phyloP scores from a whole-genome alignment of 2,113 vertebrate species.

The Nematolebias whitei region DNA sequence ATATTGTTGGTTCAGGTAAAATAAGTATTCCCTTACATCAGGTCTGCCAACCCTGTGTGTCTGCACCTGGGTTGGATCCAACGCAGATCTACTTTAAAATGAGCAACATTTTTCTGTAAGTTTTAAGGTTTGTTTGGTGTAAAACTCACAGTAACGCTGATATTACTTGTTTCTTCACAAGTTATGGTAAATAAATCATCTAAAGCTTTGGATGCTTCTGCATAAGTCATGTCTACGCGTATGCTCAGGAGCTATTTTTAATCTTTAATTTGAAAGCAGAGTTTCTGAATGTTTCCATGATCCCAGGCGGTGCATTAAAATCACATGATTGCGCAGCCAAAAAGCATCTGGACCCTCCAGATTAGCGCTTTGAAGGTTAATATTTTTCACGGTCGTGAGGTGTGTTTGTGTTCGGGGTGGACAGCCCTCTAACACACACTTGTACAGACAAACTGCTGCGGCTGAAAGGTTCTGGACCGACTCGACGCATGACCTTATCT shows the following conservation, averaged over 20 bases:
- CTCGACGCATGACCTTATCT: constrained; percentile 45
- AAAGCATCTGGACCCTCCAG: constrained; percentile 55
- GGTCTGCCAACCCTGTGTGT: too few relatives aligned
- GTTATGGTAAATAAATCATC: too few relatives aligned
- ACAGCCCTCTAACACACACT: not conserved
- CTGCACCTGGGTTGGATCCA: too few relatives aligned
- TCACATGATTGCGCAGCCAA: constrained; percentile 26
- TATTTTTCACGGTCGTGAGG: not conserved
- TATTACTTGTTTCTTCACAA: too few relatives aligned
- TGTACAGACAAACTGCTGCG: not conserved
- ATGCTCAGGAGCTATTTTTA: not conserved
- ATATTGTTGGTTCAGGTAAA: too few relatives aligned
- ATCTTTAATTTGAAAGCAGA: constrained; percentile 4
- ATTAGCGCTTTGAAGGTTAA: constrained; percentile 45
- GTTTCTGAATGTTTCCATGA: constrained; percentile 2
- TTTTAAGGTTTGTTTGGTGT: too few relatives aligned
- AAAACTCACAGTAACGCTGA: too few relatives aligned
- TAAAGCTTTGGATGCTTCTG: too few relatives aligned
- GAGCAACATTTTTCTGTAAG: too few relatives aligned
- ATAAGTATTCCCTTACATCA: too few relatives aligned
- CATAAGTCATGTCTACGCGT: not conserved
- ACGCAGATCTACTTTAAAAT: too few relatives aligned
- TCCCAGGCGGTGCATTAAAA: constrained; percentile 15
- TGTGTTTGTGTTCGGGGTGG: not conserved
- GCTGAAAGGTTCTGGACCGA: constrained; percentile 36